phyloP scores from a whole-genome alignment of 2,797 vertebrate genomes.

The Molossus alvarezi region DNA sequence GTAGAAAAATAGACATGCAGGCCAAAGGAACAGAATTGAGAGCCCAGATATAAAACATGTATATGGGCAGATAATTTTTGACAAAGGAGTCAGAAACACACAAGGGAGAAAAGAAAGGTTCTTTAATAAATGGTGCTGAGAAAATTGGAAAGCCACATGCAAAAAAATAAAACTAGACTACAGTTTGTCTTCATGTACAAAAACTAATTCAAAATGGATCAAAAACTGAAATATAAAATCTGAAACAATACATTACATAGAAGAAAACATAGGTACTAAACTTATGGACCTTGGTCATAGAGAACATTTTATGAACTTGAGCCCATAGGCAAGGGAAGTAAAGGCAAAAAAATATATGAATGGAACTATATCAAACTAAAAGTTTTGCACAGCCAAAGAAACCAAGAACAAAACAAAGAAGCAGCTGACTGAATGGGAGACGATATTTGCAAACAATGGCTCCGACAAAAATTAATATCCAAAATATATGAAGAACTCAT shows the following conservation, averaged over 20 bases:
- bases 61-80: not conserved
- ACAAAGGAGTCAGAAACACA: not conserved
- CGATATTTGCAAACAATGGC: not conserved
- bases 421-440: not conserved
- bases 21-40: not conserved
- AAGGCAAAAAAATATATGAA: not conserved
- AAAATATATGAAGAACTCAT: not conserved
- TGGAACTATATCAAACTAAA: not conserved
- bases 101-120: not conserved
- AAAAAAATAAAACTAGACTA: not conserved
- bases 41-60: not conserved
- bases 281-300: not conserved
- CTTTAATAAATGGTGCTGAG: not conserved
- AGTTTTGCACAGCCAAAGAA: not conserved
- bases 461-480: not conserved
- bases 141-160: not conserved
- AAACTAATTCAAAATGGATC: not conserved
- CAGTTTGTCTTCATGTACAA: not conserved
- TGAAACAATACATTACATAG: not conserved
- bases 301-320: not conserved
- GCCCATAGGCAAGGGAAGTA: not conserved
- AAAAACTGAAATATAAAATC: not conserved
- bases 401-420: not conserved
- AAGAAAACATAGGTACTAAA: not conserved
- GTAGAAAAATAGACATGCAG: not conserved